Conservation (phyloP, 1,140 invertebrate genomes). For the Drosophila pectinifera region DNA sequence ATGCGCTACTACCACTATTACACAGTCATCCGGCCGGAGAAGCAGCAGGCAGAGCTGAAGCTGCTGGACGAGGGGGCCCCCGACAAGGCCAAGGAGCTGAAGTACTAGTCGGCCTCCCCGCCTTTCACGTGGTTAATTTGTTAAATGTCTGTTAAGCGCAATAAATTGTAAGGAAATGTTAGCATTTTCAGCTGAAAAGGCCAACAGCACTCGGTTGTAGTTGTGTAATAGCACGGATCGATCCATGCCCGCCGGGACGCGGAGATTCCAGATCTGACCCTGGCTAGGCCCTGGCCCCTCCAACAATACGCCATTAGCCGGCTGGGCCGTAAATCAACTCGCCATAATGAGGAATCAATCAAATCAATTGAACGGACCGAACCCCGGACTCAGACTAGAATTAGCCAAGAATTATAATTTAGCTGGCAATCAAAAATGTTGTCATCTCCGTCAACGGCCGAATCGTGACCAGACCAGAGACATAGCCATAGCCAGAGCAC, state of each 20-base stretch:
- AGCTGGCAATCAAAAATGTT: slow-evolving; percentile 60
- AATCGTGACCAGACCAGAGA: slow-evolving; percentile 49
- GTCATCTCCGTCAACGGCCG: slow-evolving; percentile 47
- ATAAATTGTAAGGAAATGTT: slow-evolving; percentile 57
- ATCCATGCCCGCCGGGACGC: slow-evolving; percentile 17
- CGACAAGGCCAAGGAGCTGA: slow-evolving; percentile 81
- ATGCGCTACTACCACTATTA: slow-evolving; percentile 84
- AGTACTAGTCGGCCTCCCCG: slow-evolving; percentile 53
- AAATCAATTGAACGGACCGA: slow-evolving; percentile 40
- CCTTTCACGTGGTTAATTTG: slow-evolving; percentile 21
- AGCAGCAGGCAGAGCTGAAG: slow-evolving; percentile 76
- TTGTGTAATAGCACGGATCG: slow-evolving; percentile 38
- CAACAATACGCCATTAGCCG: slow-evolving; percentile 44
- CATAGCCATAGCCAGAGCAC: neutral
- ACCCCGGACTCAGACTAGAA: slow-evolving; percentile 19
- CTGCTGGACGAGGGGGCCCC: slow-evolving; percentile 72
- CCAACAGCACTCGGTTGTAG: slow-evolving; percentile 30
- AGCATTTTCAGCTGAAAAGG: slow-evolving; percentile 39
- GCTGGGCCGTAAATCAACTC: slow-evolving; percentile 31
- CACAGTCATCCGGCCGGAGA: slow-evolving; percentile 84
- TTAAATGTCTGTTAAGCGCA: slow-evolving; percentile 54
- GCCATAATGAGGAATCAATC: slow-evolving; percentile 56
- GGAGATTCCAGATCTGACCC: slow-evolving; percentile 25
- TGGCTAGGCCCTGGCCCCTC: slow-evolving; percentile 8
- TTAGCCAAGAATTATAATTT: slow-evolving; percentile 57